Percentiles rank a stretch among this genome's conserved stretches.
Evolutionary conservation across 1,140 invertebrate species (phyloP).

Genomic region (Hyles vespertilio): DNA sequence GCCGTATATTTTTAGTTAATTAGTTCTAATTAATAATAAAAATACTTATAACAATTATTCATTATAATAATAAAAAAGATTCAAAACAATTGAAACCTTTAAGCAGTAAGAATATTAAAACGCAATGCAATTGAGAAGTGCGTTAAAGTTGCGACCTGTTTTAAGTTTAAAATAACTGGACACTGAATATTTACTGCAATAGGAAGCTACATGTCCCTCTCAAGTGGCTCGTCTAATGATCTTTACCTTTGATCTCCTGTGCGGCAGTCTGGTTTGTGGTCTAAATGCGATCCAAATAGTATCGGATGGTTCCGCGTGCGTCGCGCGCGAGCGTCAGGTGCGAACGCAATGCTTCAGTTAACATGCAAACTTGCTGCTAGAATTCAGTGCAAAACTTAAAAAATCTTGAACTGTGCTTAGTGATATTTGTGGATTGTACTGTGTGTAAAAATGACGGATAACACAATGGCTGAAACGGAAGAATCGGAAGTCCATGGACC

Average conservation of each 20-base stretch:
- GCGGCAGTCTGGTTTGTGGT: constrained; percentile 54
- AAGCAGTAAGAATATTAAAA: too few relatives aligned
- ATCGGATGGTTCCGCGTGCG: constrained; percentile 59
- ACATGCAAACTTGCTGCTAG: constrained; percentile 17
- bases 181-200: constrained; percentile 7
- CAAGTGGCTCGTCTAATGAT: constrained; percentile 21
- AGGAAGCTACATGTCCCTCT: constrained; percentile 12
- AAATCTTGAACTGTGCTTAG: not conserved
- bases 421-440: not conserved
- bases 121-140: too few relatives aligned
- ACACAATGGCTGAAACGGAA: constrained; percentile 20
- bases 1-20: too few relatives aligned
- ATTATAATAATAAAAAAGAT: too few relatives aligned
- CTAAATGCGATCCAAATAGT: constrained; percentile 66
- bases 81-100: too few relatives aligned
- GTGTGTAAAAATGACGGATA: not conserved
- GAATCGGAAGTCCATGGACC: constrained; percentile 16
- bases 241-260: constrained; percentile 60
- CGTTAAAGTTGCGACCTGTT: not conserved
- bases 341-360: constrained; percentile 37
- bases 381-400: constrained; percentile 7
- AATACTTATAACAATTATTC: too few relatives aligned
- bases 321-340: constrained; percentile 57
- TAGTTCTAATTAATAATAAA: too few relatives aligned
- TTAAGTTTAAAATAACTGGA: constrained; percentile 3